Evolutionary conservation across 2,113 vertebrate species (phyloP).

Genomic region (Suncus etruscus): DNA sequence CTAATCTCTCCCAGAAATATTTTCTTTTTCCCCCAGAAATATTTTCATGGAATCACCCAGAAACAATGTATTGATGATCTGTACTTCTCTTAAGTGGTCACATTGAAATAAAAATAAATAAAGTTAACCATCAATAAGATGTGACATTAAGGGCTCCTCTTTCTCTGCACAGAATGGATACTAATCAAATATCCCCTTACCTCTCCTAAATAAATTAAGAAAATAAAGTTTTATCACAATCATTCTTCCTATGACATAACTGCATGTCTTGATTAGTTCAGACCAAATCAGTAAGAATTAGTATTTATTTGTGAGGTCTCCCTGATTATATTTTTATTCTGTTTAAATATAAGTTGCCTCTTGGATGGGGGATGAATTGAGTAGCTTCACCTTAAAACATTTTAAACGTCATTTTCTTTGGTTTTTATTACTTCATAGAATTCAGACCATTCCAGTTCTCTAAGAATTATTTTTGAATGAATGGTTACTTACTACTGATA

Average conservation of each 20-base stretch:
- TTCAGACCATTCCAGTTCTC: too few relatives aligned
- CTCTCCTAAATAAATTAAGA: slow-evolving; percentile 26
- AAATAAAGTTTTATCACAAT: background rate
- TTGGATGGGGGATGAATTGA: too few relatives aligned
- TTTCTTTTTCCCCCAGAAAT: background rate
- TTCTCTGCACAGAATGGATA: slow-evolving; percentile 9
- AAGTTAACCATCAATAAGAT: background rate
- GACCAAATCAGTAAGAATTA: background rate
- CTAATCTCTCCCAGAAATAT: background rate
- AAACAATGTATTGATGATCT: background rate
- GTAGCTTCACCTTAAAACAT: background rate
- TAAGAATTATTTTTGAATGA: background rate
- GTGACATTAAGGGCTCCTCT: background rate
- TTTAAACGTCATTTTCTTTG: background rate
- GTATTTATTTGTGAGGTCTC: background rate
- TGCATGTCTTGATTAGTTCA: background rate
- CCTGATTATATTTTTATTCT: background rate
- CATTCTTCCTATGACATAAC: background rate
- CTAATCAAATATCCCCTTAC: background rate
- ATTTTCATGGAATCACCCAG: background rate
- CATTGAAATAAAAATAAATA: background rate
- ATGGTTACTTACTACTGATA: background rate
- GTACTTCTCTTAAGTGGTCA: background rate
- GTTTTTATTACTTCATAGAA: background rate
- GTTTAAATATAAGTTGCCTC: background rate